Evolutionary conservation across 2,797 vertebrate genomes (phyloP).

Genomic region (Dendrocincla fuliginosa): DNA sequence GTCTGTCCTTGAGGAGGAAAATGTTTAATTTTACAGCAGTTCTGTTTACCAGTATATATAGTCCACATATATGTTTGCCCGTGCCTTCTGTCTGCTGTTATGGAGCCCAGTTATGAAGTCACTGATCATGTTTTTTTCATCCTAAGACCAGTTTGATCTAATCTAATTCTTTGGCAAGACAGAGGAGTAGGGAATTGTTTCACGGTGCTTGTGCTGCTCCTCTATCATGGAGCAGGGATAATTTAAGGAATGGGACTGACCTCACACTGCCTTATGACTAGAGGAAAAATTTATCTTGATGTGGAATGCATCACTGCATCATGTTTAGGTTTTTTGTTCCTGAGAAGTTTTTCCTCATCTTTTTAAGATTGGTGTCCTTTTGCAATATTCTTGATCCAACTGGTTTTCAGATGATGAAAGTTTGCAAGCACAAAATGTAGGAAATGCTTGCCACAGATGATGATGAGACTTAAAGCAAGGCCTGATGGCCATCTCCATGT

Average conservation of each 20-base stretch:
- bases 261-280: not conserved
- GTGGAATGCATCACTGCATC: not conserved
- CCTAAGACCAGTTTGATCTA: conserved; percentile 24
- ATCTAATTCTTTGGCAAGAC: conserved; percentile 34
- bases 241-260: conserved; percentile 19
- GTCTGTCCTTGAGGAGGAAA: not conserved
- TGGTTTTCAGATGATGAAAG: not conserved
- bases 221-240: not conserved
- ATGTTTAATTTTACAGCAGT: not conserved
- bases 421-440: not conserved
- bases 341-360: not conserved
- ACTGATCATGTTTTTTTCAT: not conserved
- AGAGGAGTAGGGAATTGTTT: conserved; percentile 9
- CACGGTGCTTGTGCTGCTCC: not conserved
- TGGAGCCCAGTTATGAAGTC: not conserved
- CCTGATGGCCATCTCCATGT: not conserved
- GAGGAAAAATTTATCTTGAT: not conserved
- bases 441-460: not conserved
- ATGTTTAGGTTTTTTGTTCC: not conserved
- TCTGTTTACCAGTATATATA: not conserved
- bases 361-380: not conserved
- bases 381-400: not conserved
- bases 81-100: not conserved
- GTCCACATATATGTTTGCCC: not conserved
- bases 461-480: not conserved